Evolutionary conservation across 1,140 invertebrate genomes (phyloP), one percentile per base, ranked within the genome.

Genomic region (Zaprionus gabonicus): DNA sequence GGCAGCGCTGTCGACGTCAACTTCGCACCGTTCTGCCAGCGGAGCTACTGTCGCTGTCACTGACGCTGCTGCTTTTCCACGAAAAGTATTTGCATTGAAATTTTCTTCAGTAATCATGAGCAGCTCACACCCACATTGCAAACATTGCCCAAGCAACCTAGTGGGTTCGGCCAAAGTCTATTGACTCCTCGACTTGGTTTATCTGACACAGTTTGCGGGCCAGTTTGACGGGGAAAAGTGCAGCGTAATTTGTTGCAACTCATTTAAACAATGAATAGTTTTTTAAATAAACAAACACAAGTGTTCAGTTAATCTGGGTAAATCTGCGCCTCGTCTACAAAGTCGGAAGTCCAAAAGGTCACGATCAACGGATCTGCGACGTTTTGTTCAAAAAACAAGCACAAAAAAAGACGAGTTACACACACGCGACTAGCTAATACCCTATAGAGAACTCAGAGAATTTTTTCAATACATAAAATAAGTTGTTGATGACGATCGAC

Each of bases 51-150:
- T 27, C 44, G 3, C 7, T 13, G 31, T n/a, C 53, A 63, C 44
- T 51, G 38, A 23, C 70, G 60, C 25, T 53, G 66, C 56, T 65
- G 63, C 56, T 81, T 88, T 87, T 87, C 85, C 75, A 75, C 85
- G 85, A 87, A 87, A 76, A 69, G 57, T 56, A 68, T 82, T 88
- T 79, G 73, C 80, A 82, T 79, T 88, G 84, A 76, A 71, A 91
- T 71, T 86, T 82, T 91, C 88, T 87, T 91, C 73, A 60, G 59
- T 83, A 86, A 75, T 70, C 91, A 27, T n/a, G 28, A 38, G 1
- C 60, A 13, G 5, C 64, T 49, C 80, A 86, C 76, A 64, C 80
- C 76, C 80, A 65, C 70, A 62, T 36, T 46, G 55, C 41, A 20
- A 46, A 44, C 62, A 78, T 88, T 87, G 80, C 59, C 68, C 68